Evolutionary conservation across 2,888 invertebrate species (phyloP).

Genomic region (Cephus pygmeus): DNA sequence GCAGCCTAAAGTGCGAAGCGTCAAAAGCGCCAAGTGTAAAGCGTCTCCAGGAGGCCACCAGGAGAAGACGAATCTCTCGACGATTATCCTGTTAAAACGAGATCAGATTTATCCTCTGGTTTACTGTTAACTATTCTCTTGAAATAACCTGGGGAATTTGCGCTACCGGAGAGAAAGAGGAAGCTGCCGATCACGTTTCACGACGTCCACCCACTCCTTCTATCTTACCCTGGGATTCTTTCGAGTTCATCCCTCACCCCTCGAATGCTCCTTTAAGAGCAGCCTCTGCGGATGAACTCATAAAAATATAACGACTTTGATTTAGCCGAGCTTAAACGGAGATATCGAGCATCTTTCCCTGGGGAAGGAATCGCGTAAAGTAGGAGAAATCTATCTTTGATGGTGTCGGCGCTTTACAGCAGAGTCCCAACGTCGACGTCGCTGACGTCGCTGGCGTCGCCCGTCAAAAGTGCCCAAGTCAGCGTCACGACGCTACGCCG

Average conservation of each 20-base stretch:
- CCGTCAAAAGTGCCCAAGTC: background rate
- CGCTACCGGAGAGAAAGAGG: background rate
- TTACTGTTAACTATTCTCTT: background rate
- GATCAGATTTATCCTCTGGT: background rate
- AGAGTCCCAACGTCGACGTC: background rate
- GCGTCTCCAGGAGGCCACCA: too few relatives aligned
- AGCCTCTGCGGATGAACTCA: background rate
- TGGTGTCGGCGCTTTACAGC: background rate
- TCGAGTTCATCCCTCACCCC: conserved; percentile 20
- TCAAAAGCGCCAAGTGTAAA: too few relatives aligned
- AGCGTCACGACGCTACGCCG: background rate
- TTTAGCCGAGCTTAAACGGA: conserved; percentile 13
- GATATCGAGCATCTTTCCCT: conserved; percentile 13
- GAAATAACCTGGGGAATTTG: background rate
- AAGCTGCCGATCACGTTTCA: background rate
- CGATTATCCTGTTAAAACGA: too few relatives aligned
- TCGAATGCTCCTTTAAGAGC: conserved; percentile 13
- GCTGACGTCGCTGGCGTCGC: background rate
- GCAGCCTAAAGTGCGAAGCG: too few relatives aligned
- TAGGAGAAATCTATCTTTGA: conserved; percentile 19
- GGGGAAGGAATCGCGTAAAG: background rate
- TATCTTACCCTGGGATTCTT: conserved; percentile 4
- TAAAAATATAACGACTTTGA: conserved; percentile 48
- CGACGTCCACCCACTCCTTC: background rate
- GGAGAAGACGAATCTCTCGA: too few relatives aligned